Evolutionary conservation across 2,888 invertebrate species (phyloP).

Genomic region (Fragum sueziense): DNA sequence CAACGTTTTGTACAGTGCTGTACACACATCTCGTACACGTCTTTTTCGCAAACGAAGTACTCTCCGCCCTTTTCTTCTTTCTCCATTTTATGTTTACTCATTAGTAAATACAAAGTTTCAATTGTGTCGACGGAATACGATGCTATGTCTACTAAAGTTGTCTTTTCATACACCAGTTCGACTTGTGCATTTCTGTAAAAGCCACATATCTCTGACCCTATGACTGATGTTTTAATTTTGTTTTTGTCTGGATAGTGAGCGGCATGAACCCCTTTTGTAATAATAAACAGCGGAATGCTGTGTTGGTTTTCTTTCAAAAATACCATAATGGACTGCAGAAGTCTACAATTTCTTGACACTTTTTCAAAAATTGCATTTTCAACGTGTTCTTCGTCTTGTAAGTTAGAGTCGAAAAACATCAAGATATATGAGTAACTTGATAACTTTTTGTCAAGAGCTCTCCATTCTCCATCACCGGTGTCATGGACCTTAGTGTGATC

Average conservation of each 20-base stretch:
- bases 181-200: conserved; percentile 30
- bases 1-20: neutral
- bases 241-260: neutral
- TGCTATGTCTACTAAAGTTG: conserved; percentile 36
- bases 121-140: neutral
- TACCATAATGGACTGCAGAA: neutral
- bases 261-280: neutral
- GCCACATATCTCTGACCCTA: conserved; percentile 61
- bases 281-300: neutral
- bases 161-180: conserved; percentile 26
- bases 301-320: neutral
- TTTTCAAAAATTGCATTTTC: neutral
- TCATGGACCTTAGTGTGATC: neutral
- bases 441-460: neutral
- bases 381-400: neutral
- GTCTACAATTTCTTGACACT: neutral
- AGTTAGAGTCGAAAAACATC: neutral
- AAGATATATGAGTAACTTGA: neutral
- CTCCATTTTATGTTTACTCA: neutral
- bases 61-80: neutral
- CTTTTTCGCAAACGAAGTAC: neutral
- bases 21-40: neutral
- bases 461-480: too few relatives aligned
- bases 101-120: neutral
- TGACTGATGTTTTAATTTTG: neutral